phyloP scores from a whole-genome alignment of 2,797 vertebrate genomes.

The Phylloscopus collybita region DNA sequence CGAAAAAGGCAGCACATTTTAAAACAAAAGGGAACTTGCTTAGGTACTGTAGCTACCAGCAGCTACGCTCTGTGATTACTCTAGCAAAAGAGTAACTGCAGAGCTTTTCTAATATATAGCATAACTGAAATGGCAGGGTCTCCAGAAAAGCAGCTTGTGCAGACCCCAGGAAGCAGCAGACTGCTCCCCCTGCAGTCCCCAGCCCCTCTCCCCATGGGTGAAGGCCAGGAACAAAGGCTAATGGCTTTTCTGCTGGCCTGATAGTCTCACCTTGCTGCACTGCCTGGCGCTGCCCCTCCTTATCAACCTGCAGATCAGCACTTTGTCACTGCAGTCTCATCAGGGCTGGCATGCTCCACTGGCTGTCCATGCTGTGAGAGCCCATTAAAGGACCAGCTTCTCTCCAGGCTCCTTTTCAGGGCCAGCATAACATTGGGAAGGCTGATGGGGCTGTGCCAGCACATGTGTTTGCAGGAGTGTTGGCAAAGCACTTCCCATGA shows the following conservation, averaged over 20 bases:
- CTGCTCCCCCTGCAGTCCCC: not conserved
- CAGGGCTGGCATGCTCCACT: not conserved
- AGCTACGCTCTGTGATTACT: not conserved
- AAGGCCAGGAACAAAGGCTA: not conserved
- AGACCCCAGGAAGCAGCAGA: not conserved
- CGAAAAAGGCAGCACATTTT: not conserved
- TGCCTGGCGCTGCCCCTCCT: not conserved
- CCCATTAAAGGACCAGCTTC: not conserved
- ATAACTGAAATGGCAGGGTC: not conserved
- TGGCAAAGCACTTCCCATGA: not conserved
- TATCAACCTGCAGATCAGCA: constrained; percentile 64
- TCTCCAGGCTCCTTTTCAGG: not conserved
- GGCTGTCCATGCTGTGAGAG: not conserved
- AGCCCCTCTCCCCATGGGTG: not conserved
- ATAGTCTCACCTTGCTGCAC: constrained; percentile 63
- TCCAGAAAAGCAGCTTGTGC: not conserved
- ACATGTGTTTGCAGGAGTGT: not conserved
- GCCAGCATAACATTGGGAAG: not conserved
- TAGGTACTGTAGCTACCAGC: not conserved
- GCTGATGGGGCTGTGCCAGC: not conserved
- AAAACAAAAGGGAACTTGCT: not conserved
- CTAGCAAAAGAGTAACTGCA: not conserved
- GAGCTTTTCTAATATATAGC: not conserved
- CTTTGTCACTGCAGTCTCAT: not conserved
- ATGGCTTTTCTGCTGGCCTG: not conserved